Evolutionary conservation across 2,888 invertebrate genomes (phyloP).

Genomic region (Drosophila sordidula): DNA sequence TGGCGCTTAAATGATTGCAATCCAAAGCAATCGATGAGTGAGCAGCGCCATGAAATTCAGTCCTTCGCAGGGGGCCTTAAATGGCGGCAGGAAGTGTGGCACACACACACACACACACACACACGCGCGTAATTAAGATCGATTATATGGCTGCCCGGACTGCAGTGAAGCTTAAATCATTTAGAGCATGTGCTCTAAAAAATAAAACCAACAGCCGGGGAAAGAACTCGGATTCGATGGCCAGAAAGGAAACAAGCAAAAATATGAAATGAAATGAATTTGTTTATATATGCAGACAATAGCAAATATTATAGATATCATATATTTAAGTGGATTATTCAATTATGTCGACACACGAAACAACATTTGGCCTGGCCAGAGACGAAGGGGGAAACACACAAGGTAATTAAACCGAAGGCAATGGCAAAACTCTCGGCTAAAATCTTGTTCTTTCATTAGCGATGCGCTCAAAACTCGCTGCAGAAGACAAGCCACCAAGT

Average conservation of each 20-base stretch:
- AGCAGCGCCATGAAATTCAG: conserved; percentile 26
- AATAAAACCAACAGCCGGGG: conserved; percentile 41
- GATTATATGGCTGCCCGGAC: conserved; percentile 41
- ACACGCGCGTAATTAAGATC: conserved; percentile 65
- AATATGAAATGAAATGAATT: too few relatives aligned
- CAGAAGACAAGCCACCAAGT: conserved; percentile 18
- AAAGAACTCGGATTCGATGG: background rate
- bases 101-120: conserved; percentile 2
- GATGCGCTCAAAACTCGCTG: conserved; percentile 1
- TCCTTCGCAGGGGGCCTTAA: background rate
- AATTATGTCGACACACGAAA: too few relatives aligned
- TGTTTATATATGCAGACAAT: too few relatives aligned
- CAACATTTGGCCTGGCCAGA: background rate
- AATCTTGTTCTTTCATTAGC: conserved; percentile 2
- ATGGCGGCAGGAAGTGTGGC: conserved; percentile 31
- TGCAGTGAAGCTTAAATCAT: conserved; percentile 47
- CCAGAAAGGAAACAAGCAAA: background rate
- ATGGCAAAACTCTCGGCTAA: background rate
- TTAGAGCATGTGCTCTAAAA: conserved; percentile 48
- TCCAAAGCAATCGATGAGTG: conserved; percentile 65
- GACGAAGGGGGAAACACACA: background rate
- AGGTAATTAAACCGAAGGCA: background rate
- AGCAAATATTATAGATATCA: too few relatives aligned
- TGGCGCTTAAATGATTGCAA: conserved; percentile 67
- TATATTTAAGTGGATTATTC: background rate